A percentile compares a stretch with the other conserved stretches of the same genome.
Evolutionary conservation across 2,113 vertebrate species (phyloP).

Genomic region (Boulengeromyrus knoepffleri): DNA sequence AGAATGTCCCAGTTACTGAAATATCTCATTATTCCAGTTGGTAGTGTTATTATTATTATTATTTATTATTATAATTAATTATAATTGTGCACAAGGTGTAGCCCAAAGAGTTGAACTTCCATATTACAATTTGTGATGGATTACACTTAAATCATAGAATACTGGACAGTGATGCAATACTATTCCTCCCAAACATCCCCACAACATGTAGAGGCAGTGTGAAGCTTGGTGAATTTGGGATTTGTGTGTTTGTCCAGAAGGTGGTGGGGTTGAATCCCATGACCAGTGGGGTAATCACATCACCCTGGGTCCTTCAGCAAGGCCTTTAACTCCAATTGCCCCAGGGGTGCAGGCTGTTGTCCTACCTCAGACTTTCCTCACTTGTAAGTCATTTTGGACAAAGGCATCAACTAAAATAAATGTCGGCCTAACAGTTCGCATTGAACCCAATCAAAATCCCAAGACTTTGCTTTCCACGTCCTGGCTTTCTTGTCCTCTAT

Average conservation of each 20-base stretch:
- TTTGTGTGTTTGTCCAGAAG: neutral
- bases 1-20: neutral
- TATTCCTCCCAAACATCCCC: neutral
- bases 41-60: neutral
- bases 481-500: slow-evolving; percentile 27
- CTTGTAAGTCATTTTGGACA: neutral
- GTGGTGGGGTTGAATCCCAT: neutral
- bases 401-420: neutral
- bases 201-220: neutral
- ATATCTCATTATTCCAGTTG: neutral
- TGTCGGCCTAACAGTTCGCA: neutral
- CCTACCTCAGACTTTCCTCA: neutral
- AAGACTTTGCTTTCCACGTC: neutral
- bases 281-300: neutral
- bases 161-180: neutral
- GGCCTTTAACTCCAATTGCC: neutral
- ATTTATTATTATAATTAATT: too few species aligned
- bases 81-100: neutral
- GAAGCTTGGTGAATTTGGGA: neutral
- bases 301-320: neutral
- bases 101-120: neutral
- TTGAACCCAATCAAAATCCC: neutral
- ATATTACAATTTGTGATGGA: neutral
- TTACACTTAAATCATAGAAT: neutral
- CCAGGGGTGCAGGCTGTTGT: neutral